A percentile compares a stretch with the other conserved stretches of the same genome.
Evolutionary conservation across 2,113 vertebrate genomes (phyloP).

Genomic region (Cyanoderma ruficeps): DNA sequence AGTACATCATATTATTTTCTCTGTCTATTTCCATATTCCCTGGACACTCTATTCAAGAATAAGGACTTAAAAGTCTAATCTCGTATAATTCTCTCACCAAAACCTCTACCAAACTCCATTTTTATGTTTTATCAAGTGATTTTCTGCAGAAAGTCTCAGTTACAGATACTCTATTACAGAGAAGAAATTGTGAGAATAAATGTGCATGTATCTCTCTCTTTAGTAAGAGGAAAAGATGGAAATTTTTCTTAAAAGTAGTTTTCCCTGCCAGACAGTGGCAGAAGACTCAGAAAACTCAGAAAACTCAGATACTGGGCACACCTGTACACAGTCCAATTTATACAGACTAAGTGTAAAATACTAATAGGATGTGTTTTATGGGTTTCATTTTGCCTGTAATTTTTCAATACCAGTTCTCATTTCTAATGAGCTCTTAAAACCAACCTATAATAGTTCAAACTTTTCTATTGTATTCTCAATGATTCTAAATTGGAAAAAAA

Average conservation of each 20-base stretch:
- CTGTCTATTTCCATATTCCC: not conserved
- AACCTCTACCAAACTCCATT: not conserved
- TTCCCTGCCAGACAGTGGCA: not conserved
- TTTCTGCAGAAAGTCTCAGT: not conserved
- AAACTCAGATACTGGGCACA: not conserved
- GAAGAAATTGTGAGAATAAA: not conserved
- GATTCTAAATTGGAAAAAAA: not conserved
- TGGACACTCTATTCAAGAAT: not conserved
- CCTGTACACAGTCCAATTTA: not conserved
- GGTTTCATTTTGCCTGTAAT: not conserved
- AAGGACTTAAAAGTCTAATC: not conserved
- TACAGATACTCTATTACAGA: not conserved
- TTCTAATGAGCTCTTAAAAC: not conserved
- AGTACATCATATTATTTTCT: not conserved
- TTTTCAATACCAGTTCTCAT: not conserved
- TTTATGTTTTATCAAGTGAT: not conserved
- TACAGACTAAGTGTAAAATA: not conserved
- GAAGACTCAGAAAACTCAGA: not conserved
- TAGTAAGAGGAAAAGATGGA: not conserved
- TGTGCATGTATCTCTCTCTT: not conserved
- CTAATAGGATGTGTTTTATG: not conserved
- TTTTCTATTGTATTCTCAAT: not conserved
- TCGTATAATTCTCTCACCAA: not conserved
- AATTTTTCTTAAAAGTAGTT: not conserved
- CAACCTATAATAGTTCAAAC: not conserved